Evolutionary conservation across 2,888 invertebrate species (phyloP).

Genomic region (Anoplius nigerrimus): DNA sequence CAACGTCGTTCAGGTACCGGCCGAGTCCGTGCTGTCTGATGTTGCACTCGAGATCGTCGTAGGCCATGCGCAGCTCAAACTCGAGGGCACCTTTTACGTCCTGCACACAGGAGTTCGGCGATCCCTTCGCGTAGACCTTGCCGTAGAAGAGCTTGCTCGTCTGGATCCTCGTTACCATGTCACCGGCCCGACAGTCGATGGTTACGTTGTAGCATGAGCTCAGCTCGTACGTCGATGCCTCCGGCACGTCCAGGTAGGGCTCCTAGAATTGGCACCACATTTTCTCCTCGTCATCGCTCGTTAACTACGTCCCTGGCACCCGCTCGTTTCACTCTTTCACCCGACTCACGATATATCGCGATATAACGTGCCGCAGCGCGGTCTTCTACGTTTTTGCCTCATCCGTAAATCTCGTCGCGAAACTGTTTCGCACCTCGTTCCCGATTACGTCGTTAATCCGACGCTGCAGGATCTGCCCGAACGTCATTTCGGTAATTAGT

Average conservation of each 20-base stretch:
- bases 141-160: conserved; percentile 95
- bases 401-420: too few species aligned
- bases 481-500: too few species aligned
- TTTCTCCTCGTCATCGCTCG: neutral
- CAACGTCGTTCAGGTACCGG: conserved; percentile 92
- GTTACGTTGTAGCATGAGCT: conserved; percentile 96
- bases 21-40: conserved; percentile 92
- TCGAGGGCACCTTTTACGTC: conserved; percentile 92
- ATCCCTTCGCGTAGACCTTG: conserved; percentile 95
- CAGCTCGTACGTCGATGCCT: conserved; percentile 93
- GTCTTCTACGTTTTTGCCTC: too few species aligned
- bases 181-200: conserved; percentile 93
- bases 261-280: conserved; percentile 77
- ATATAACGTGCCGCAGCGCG: too few species aligned
- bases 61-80: conserved; percentile 94
- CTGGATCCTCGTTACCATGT: conserved; percentile 94
- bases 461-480: too few species aligned
- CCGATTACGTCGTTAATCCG: too few species aligned
- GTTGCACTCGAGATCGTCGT: conserved; percentile 94
- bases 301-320: too few species aligned
- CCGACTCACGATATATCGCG: too few species aligned
- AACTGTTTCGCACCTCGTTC: too few species aligned
- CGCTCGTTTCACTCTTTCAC: too few species aligned
- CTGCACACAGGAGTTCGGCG: conserved; percentile 93
- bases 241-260: conserved; percentile 92